These are phyloP conservation scores for Odontophorus gujanensis DNA, from an alignment of 2,113 vertebrate genomes.

Conservation along the genomic window DNA sequence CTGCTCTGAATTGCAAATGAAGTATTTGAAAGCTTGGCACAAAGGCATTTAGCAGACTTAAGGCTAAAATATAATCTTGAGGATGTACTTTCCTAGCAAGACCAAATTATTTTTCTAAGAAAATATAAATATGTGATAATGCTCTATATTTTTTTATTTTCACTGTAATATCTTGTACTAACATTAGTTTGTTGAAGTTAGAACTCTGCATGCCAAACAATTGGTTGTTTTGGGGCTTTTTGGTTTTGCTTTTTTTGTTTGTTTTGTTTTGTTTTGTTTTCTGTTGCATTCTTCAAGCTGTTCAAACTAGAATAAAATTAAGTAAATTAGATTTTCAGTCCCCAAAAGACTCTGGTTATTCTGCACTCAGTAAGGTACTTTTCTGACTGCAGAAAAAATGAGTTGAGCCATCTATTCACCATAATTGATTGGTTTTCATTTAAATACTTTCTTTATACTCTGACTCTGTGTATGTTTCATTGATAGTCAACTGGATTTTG, in stretches of 20 bases:
- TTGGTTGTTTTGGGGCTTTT: not conserved
- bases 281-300: not conserved
- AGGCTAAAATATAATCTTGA: not conserved
- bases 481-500: conserved; percentile 28
- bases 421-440: not conserved
- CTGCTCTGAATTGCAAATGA: not conserved
- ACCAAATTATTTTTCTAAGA: not conserved
- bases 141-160: not conserved
- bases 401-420: not conserved
- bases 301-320: not conserved
- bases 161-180: not conserved
- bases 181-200: not conserved
- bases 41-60: conserved; percentile 34
- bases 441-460: not conserved
- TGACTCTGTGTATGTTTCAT: not conserved
- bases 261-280: not conserved
- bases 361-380: not conserved
- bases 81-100: not conserved
- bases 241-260: not conserved
- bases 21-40: not conserved
- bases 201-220: not conserved
- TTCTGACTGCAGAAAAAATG: not conserved
- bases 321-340: not conserved
- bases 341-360: not conserved
- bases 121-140: not conserved